Evolutionary conservation across 2,113 vertebrate species (phyloP), one percentile per base, ranked within the genome.

Genomic region (Cricetomys ansorgei): DNA sequence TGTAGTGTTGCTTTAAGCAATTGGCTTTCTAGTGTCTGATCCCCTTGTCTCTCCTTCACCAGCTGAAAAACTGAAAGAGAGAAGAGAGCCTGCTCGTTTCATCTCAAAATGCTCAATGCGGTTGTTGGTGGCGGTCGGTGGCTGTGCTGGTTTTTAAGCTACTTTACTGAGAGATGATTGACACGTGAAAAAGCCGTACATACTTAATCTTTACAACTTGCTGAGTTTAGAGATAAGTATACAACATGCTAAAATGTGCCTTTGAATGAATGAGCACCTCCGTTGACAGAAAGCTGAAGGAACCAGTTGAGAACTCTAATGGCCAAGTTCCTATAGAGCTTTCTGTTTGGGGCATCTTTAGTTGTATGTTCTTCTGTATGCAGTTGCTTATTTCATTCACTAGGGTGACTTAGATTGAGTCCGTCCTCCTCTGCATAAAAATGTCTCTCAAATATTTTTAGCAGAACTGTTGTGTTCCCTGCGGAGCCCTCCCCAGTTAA

Each of bases 381-480:
- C 12, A 17, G 19, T 91, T 37, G 59, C 12, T 89, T 92, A 62
- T 57, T 92, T 87, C 89, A 34, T 80, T 81, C 79, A 59, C 45
- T 77, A 73, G 48, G 48, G 81, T 75, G 59, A 43, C 59, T 72
- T n/a, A 62, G 73, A 84, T n/a, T 34, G 69, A 94, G 5, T 72
- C 43, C 89, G 40, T 67, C 65, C 77, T 81, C 43, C 83, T 64
- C 40, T 77, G 69, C 37, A 40, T 77, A 57, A 96, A 94, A 37
- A 55, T 80, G 73, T 95, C 70, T 88, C 94, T 89, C 87, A 96
- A 50, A 85, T 72, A 70, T 43, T 76, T 89, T 90, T 40, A 93
- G 45, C 45, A 87, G 64, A 62, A 90, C n/a, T 31, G 7, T 79
- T 84, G 59, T 90, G 62, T 43, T 7, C 43, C 45, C 13, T 53